These are phyloP conservation scores for Neosilurus hyrtlii DNA, from an alignment of 2,797 vertebrate genomes.

Conservation along the genomic window DNA sequence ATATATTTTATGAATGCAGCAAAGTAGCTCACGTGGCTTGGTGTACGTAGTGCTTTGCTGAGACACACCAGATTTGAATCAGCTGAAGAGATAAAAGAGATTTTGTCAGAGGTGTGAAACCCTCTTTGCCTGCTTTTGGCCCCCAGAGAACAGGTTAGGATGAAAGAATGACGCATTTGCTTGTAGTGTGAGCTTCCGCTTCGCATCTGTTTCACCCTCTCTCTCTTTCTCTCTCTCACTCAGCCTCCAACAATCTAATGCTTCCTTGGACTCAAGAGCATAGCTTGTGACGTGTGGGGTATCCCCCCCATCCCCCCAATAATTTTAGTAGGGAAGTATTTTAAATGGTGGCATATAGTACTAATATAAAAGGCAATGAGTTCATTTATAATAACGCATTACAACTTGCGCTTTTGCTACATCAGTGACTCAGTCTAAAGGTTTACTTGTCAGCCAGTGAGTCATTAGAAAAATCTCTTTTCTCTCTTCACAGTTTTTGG, in stretches of 20 bases:
- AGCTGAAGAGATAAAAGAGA: conserved; percentile 41
- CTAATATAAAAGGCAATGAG: conserved; percentile 41
- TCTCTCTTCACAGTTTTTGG: conserved; percentile 36
- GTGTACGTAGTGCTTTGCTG: background rate
- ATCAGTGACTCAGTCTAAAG: conserved; percentile 66
- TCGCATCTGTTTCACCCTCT: conserved; percentile 44
- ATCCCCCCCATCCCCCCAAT: background rate
- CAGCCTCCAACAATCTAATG: conserved; percentile 12
- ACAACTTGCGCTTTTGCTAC: conserved; percentile 37
- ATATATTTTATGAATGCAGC: conserved; percentile 5
- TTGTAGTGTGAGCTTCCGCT: conserved; percentile 43
- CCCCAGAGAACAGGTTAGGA: conserved; percentile 61
- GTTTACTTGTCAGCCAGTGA: conserved; percentile 60
- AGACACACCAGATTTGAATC: conserved; percentile 29
- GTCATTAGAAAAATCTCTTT: conserved; percentile 60
- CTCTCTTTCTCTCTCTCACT: conserved; percentile 4
- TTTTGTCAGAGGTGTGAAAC: conserved; percentile 43
- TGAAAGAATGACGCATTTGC: conserved; percentile 61
- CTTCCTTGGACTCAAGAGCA: conserved; percentile 15
- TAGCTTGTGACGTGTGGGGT: conserved; percentile 26
- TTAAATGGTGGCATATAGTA: conserved; percentile 34
- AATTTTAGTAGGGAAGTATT: conserved; percentile 24
- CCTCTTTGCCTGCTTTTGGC: conserved; percentile 38
- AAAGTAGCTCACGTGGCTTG: background rate
- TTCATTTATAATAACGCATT: conserved; percentile 33